Percentiles rank a stretch among this genome's conserved stretches.
These are phyloP conservation scores for Plagiodera versicolora DNA, from an alignment of 2,888 invertebrate genomes.

Conservation along the genomic window DNA sequence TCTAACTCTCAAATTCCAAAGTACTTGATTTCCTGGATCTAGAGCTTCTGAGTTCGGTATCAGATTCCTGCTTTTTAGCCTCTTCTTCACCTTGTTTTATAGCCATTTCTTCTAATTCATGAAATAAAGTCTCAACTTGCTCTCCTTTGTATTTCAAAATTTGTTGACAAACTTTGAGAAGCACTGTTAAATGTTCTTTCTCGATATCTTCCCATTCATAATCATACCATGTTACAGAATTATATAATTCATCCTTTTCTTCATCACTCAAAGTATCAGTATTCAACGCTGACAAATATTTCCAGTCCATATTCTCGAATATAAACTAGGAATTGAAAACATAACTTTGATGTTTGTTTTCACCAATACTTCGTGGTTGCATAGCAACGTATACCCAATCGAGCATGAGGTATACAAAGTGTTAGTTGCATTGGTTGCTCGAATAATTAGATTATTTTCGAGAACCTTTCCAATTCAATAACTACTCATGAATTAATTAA, in stretches of 20 bases:
- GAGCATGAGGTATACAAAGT: not conserved
- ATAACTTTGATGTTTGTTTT: not conserved
- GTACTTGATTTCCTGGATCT: slow-evolving; percentile 46
- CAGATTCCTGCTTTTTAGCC: slow-evolving; percentile 45
- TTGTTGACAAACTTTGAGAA: slow-evolving; percentile 67
- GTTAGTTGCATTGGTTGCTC: too few relatives aligned
- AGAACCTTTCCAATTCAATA: too few relatives aligned
- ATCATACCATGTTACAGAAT: slow-evolving; percentile 63
- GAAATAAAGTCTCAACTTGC: slow-evolving; percentile 61
- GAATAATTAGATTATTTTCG: too few relatives aligned
- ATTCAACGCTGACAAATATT: slow-evolving; percentile 60
- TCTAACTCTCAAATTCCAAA: slow-evolving; percentile 51
- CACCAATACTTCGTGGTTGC: not conserved
- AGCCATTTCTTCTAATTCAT: slow-evolving; percentile 59
- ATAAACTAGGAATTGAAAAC: not conserved
- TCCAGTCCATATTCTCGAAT: slow-evolving; percentile 61
- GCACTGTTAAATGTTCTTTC: slow-evolving; percentile 59
- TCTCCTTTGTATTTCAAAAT: slow-evolving; percentile 69
- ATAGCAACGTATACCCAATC: not conserved
- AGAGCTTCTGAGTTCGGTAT: slow-evolving; percentile 47
- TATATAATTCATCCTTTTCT: slow-evolving; percentile 67
- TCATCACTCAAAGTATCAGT: slow-evolving; percentile 61
- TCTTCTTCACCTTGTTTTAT: slow-evolving; percentile 55
- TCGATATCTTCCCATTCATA: slow-evolving; percentile 62
- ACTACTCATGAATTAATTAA: too few relatives aligned